phyloP scores from a whole-genome alignment of 2,113 vertebrate genomes.

The Thalassarche chlororhynchos region DNA sequence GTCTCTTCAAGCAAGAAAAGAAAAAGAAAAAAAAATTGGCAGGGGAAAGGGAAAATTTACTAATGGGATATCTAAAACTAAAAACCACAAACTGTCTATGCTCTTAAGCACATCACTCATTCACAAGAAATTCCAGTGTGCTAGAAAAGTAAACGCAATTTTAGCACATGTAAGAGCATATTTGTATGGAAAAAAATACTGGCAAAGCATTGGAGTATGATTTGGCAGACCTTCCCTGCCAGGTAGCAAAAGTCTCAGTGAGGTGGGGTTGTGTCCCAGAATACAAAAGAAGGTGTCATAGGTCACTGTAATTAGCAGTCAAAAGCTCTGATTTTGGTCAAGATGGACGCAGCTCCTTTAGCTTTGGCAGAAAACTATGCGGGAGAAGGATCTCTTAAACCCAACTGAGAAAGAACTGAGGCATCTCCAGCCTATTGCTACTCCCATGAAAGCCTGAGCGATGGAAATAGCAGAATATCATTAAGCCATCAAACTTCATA shows the following conservation, averaged over 20 bases:
- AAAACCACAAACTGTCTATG: neutral
- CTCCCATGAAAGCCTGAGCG: neutral
- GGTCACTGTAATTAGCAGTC: neutral
- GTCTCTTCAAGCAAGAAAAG: neutral
- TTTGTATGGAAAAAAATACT: neutral
- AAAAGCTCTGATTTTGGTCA: neutral
- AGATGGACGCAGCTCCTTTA: neutral
- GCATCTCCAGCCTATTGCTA: neutral
- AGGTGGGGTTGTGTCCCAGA: neutral
- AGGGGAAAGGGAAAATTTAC: neutral
- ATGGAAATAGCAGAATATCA: neutral
- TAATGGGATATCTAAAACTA: neutral
- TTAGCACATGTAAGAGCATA: neutral
- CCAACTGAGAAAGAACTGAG: neutral
- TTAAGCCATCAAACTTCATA: neutral
- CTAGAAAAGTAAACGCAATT: neutral
- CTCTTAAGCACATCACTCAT: neutral
- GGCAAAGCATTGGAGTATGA: neutral
- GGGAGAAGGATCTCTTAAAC: neutral
- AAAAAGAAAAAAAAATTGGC: neutral
- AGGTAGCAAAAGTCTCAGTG: neutral
- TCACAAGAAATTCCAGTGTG: neutral
- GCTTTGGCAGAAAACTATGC: neutral
- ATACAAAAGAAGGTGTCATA: neutral
- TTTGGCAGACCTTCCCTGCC: neutral